phyloP scores from a whole-genome alignment of 30 jellyfish, hydroid and myxozoan genomes.

The Chrysaora quinquecirrha region DNA sequence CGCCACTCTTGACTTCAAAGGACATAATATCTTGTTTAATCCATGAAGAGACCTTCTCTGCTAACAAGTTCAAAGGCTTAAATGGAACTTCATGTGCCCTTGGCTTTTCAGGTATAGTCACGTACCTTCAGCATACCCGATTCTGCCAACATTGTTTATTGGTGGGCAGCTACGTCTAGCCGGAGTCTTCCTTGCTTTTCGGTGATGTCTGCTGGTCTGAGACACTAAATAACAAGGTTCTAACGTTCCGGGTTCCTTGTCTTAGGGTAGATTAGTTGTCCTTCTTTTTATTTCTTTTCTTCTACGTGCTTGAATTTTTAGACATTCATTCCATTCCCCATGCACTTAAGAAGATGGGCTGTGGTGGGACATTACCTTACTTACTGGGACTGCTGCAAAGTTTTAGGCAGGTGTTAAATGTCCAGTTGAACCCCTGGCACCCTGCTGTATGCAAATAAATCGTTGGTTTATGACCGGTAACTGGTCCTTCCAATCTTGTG shows the following conservation, averaged over 20 bases:
- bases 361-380: slow-evolving; percentile 12
- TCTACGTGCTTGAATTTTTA: not conserved
- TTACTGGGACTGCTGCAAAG: slow-evolving; percentile 13
- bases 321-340: not conserved
- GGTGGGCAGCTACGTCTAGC: not conserved
- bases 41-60: too few species aligned
- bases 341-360: slow-evolving; percentile 6
- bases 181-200: not conserved
- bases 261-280: not conserved
- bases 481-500: not conserved
- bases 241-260: not conserved
- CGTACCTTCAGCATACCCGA: not conserved
- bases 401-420: slow-evolving; percentile 3
- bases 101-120: too few species aligned
- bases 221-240: not conserved
- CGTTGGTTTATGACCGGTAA: slow-evolving; percentile 13
- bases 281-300: not conserved
- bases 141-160: not conserved
- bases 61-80: too few species aligned
- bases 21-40: too few species aligned
- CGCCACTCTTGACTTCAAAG: too few species aligned
- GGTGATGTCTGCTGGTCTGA: not conserved
- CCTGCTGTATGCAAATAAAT: not conserved
- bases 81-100: too few species aligned
- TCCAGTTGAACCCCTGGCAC: slow-evolving; percentile 27